Conservation (phyloP, 2,888 invertebrate species). For the Laothoe populi region DNA sequence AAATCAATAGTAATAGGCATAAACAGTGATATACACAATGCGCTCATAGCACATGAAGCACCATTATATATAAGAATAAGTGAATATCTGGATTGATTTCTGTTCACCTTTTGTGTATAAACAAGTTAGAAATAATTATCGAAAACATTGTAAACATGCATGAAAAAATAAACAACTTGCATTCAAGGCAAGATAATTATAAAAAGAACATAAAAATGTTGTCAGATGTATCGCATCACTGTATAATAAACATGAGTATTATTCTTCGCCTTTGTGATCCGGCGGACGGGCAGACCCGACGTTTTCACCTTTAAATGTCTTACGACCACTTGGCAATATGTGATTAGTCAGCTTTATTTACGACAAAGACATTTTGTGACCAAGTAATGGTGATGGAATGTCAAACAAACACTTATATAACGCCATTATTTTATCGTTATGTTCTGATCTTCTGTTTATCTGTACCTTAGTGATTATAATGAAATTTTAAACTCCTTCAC, state of each 20-base stretch:
- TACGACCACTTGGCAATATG: conserved; percentile 27
- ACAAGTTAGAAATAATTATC: not conserved
- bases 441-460: not conserved
- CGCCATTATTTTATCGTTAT: not conserved
- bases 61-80: no score
- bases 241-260: conserved; percentile 14
- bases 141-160: not conserved
- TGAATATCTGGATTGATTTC: not conserved
- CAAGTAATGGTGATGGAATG: conserved; percentile 42
- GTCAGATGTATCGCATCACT: not conserved
- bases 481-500: not conserved
- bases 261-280: conserved; percentile 39
- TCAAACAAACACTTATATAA: conserved; percentile 41
- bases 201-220: conserved; percentile 10
- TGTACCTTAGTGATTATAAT: no score
- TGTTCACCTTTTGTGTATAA: not conserved
- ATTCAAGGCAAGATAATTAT: not conserved
- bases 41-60: no score
- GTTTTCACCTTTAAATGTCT: conserved; percentile 55
- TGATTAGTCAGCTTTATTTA: conserved; percentile 53
- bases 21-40: no score
- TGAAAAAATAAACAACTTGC: conserved; percentile 10
- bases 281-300: conserved; percentile 39
- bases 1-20: no score
- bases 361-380: conserved; percentile 38